These are phyloP conservation scores for Drosophila subsilvestris DNA, from an alignment of 2,888 invertebrate species.

Conservation along the genomic window DNA sequence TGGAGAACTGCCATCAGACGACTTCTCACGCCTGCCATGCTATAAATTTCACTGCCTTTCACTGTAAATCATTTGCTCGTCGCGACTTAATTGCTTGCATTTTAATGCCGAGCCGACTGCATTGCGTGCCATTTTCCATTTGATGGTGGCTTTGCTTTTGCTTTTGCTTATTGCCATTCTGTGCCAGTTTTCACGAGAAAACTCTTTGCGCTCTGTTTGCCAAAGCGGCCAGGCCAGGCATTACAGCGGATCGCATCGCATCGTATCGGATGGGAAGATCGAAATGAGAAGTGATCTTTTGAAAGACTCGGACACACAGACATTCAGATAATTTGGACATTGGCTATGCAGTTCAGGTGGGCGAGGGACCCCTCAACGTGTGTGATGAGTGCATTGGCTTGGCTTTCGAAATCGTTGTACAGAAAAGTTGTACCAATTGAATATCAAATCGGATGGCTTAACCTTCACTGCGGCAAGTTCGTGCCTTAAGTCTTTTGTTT, in stretches of 20 bases:
- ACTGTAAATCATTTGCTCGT: constrained; percentile 74
- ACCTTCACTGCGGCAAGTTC: constrained; percentile 71
- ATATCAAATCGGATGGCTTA: constrained; percentile 71
- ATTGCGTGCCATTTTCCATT: constrained; percentile 70
- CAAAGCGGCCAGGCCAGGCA: constrained; percentile 28
- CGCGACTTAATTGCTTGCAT: constrained; percentile 69
- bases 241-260: constrained; percentile 58
- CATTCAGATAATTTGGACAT: not conserved
- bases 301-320: constrained; percentile 30
- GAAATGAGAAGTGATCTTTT: constrained; percentile 18
- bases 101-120: constrained; percentile 61
- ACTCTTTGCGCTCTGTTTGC: constrained; percentile 66
- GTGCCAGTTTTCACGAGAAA: constrained; percentile 69
- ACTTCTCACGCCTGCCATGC: constrained; percentile 73
- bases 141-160: constrained; percentile 31
- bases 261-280: constrained; percentile 48
- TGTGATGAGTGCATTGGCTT: constrained; percentile 66
- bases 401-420: constrained; percentile 73
- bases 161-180: constrained; percentile 51
- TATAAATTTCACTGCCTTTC: constrained; percentile 79
- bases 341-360: constrained; percentile 44
- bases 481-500: constrained; percentile 76
- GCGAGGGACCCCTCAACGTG: not conserved
- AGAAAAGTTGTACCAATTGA: constrained; percentile 64
- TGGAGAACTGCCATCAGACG: constrained; percentile 1